Evolutionary conservation across 1,140 invertebrate species (phyloP).

Genomic region (Ceratosolen solmsi): DNA sequence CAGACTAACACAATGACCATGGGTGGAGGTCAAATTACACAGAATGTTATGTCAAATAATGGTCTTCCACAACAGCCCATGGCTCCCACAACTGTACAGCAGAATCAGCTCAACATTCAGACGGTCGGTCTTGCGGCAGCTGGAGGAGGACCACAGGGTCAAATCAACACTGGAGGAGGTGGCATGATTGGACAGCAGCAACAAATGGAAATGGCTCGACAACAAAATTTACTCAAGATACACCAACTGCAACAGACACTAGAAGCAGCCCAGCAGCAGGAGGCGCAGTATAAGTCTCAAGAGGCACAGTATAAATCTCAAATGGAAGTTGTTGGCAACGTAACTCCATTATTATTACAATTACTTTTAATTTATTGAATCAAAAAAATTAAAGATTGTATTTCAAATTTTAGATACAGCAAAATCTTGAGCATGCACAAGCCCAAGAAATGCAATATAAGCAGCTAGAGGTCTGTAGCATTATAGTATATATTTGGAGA

Average conservation of each 20-base stretch:
- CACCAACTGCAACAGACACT: constrained; percentile 81
- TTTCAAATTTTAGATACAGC: constrained; percentile 75
- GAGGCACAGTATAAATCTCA: constrained; percentile 73
- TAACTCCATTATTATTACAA: constrained; percentile 46
- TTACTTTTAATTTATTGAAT: background rate
- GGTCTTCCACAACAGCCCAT: constrained; percentile 68
- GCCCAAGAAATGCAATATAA: constrained; percentile 86
- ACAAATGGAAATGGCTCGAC: constrained; percentile 77
- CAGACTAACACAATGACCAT: constrained; percentile 77
- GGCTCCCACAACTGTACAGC: constrained; percentile 65
- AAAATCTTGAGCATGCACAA: constrained; percentile 83
- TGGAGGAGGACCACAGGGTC: constrained; percentile 35
- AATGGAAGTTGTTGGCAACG: constrained; percentile 53
- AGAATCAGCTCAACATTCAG: constrained; percentile 73
- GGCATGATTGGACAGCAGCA: constrained; percentile 61
- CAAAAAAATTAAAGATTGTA: constrained; percentile 35
- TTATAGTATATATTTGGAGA: constrained; percentile 33
- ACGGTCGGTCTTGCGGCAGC: constrained; percentile 48
- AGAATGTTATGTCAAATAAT: constrained; percentile 73
- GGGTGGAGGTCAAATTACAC: constrained; percentile 78
- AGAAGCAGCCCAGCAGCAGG: constrained; percentile 83
- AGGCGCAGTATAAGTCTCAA: constrained; percentile 83
- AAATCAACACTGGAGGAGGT: constrained; percentile 40
- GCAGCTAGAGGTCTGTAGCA: constrained; percentile 78
- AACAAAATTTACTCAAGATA: constrained; percentile 80